Evolutionary conservation across 2,113 vertebrate genomes (phyloP).

Genomic region (Paramisgurnus dabryanus): DNA sequence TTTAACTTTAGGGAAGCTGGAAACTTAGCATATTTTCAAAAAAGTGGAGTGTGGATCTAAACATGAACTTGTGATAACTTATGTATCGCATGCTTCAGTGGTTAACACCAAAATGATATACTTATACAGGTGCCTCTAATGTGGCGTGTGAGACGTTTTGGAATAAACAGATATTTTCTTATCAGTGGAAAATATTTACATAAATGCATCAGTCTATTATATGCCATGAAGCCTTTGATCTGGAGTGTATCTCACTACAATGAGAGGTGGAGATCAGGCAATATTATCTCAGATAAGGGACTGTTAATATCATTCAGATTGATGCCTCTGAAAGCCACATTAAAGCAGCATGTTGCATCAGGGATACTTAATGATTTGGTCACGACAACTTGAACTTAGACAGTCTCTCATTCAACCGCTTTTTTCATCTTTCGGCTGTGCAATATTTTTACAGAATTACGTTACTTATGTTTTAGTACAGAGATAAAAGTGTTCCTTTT

Average conservation of each 20-base stretch:
- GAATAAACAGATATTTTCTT: too few relatives aligned
- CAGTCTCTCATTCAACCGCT: background rate
- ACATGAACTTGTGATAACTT: too few relatives aligned
- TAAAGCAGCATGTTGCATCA: background rate
- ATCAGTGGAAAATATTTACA: background rate
- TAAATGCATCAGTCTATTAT: background rate
- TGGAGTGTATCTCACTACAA: background rate
- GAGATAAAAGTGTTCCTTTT: too few relatives aligned
- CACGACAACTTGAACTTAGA: background rate
- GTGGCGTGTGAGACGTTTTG: too few relatives aligned
- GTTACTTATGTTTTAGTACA: too few relatives aligned
- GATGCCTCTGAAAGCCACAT: background rate
- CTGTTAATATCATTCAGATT: background rate
- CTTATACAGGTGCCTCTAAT: too few relatives aligned
- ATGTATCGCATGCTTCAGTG: too few relatives aligned
- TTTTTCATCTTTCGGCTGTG: background rate
- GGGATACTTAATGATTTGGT: background rate
- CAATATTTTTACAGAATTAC: background rate
- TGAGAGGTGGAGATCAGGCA: slow-evolving; percentile 4
- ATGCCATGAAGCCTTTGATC: background rate
- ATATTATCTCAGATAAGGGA: background rate
- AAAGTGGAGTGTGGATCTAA: too few relatives aligned
- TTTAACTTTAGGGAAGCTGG: too few relatives aligned
- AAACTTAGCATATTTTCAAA: too few relatives aligned
- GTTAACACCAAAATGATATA: too few relatives aligned